Base-by-base conservation (phyloP, 2,113 vertebrate species). In the Bothrops jararaca region DNA sequence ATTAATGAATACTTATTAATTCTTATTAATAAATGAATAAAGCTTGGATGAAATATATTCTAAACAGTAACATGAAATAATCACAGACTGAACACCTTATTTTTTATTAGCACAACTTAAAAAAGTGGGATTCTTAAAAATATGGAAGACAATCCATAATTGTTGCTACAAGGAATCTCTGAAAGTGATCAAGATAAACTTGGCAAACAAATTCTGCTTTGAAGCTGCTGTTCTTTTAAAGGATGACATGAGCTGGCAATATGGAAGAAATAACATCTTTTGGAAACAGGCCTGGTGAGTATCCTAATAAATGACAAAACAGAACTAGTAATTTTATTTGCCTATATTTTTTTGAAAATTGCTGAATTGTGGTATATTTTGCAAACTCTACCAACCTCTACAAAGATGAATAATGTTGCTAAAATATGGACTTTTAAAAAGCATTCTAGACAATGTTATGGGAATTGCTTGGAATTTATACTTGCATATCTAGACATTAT, bases 221-320 rank as follows among this genome's bases (percentile, higher is more conserved):
- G 39, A 91, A 60, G 26, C 24, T 60, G 10, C 29, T 91, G 26
- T 89, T 34, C 20, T 89, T 74, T 80, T 54, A 80, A 74, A 54
- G 86, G 88, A 89, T 45, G 34, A 89, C 50, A 48, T 54, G 58
- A 89, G 50, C 56, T 88, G 86, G 34, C 74, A 74, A n/a, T 52
- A 54, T 48, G 86, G 58, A 89, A 52, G 88, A 92, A 89, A 92
- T 80, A 89, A 45, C 50, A 80, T 58, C 23, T 13, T 34, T 89
- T 69, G 48, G 24, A 89, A 52, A 74, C 13, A 92, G 24, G 7
- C 24, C 58, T 89, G 58, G 64, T 23, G 88, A 52, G n/a, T 60
- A 89, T 92, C 52, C 58, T 92, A 34, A 48, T 92, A 74, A 88
- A 92, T 87, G 42, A 18, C 56, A 87, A 60, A 48, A 60, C 20